Base-by-base conservation (phyloP, 2,113 vertebrate genomes). In the Procavia capensis region DNA sequence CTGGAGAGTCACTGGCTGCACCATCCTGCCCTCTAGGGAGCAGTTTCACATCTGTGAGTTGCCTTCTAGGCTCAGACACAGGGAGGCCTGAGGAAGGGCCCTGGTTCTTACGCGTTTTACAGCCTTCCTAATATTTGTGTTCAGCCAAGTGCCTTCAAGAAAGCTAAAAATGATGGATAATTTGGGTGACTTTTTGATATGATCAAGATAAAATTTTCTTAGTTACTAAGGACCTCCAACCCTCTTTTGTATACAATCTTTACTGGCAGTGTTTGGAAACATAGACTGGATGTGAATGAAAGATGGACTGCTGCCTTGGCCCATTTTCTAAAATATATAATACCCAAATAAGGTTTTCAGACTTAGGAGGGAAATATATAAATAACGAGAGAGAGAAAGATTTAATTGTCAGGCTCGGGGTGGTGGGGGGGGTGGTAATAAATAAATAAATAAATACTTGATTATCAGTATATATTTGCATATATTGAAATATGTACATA, bases 1-100 rank as follows among this genome's bases (percentile, higher is more conserved):
- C 68, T 75, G 41, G 63, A 31, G 59, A 57, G 24, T 63, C 82
- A 89, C 90, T 85, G 87, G 95, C 68, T 87, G 93, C 41, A 57
- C 59, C 4, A 17, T 4, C 68, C 20, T 93, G 82, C 88, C 82
- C 88, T 86, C 90, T 85, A 9, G 3, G 83, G 92, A 94, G 75
- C 39, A n/a, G 19, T 27, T 29, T 61, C 6, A 4, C 24, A 4
- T 34, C 45, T 19, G 4, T 16, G 43, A 54, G 17, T 19, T 47
- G 31, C 39, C 6, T 82, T 90, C 95, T 22, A 57, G 63, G 19
- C 39, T 45, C 2, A 0, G 4, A 47, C 2, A 22, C 0, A 83
- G 63, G 57, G 86, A 80, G 45, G 63, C 4, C 66, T 14, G 19
- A 9, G 9, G n/a, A 82, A 92, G 39, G 3, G 45, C 36, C 11